A percentile compares a stretch with the other conserved stretches of the same genome.
Conservation (phyloP, 2,888 invertebrate species). For the Acheta domesticus region DNA sequence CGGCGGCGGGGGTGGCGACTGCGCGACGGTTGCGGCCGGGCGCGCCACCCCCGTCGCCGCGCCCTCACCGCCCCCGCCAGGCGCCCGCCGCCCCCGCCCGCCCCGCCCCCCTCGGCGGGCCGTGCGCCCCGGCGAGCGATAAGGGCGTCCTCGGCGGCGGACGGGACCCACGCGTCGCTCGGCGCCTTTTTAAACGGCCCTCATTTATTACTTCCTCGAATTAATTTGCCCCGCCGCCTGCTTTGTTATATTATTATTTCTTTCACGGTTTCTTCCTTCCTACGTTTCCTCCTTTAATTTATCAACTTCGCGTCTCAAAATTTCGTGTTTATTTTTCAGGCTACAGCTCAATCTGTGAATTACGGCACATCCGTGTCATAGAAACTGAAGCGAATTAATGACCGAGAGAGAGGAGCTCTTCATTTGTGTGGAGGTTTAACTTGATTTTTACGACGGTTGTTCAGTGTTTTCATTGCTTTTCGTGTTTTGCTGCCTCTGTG, state of each 20-base stretch:
- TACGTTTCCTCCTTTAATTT: neutral
- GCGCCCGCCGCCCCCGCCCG: neutral
- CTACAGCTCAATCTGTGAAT: neutral
- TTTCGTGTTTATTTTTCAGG: conserved; percentile 18
- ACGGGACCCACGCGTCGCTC: neutral
- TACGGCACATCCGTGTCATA: neutral
- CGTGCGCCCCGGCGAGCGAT: neutral
- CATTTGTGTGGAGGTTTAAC: neutral
- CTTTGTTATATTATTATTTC: conserved; percentile 10
- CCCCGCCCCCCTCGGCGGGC: neutral
- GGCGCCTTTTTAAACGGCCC: neutral
- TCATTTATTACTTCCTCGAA: neutral
- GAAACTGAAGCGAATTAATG: neutral
- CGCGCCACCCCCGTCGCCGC: neutral
- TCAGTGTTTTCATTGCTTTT: too few species aligned
- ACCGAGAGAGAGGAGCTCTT: neutral
- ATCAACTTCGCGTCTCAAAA: neutral
- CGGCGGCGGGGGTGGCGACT: neutral
- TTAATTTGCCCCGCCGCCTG: neutral
- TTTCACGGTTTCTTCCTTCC: conserved; percentile 5
- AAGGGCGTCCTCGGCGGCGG: neutral
- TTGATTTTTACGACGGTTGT: too few species aligned
- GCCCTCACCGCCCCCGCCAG: neutral
- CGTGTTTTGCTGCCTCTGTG: too few species aligned
- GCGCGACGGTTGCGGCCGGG: neutral